Base-by-base conservation (phyloP, 92 coral and sea anemone species). In the Palythoa heliodiscus region DNA sequence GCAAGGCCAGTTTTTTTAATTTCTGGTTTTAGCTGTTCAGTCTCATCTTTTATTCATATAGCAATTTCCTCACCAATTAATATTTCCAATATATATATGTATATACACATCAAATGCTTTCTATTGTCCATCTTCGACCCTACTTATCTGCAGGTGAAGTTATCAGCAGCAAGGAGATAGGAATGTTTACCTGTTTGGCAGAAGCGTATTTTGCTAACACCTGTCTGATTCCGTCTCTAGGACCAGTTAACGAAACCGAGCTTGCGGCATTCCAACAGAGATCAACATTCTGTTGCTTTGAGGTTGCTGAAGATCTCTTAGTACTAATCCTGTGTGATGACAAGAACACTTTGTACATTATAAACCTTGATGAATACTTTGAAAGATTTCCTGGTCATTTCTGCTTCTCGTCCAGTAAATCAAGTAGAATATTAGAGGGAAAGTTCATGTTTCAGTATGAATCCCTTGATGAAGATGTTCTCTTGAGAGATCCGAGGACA, bases 321-420 rank as follows among this genome's bases (percentile, higher is more conserved):
- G 78, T 94, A 17, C 86, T 92, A 54, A 86, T 87, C 11, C 78
- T 93, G 20, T 70, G 92, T 84, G 98, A 96, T 74, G 86, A 73
- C 52, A 55, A 69, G 10, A 93, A 92, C 90, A 92, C 91, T 80
- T 74, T 96, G 60, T 92, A 90, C 78, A 57, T 88, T 58, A 64
- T 96, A 29, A 87, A 89, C 80, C 90, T 96, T 16, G 96, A 89
- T 75, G 91, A 89, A 16, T 92, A 94, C 78, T 96, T 92, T 70
- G 57, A 84, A 64, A 89, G 87, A 38, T 89, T 84, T 53, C 96
- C 98, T 9, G 64, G 87, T 3, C 92, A 95, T 66, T 85, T 86
- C 57, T 71, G 73, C 68, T 35, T 67, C 70, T 58, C 70, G 25
- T 5, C 57, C 1, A 67, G 17, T 35, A 78, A 24, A 22, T 19